Evolutionary conservation across 2,797 vertebrate species (phyloP), one percentile per base, ranked within the genome.

Genomic region (Gallinago stenura): DNA sequence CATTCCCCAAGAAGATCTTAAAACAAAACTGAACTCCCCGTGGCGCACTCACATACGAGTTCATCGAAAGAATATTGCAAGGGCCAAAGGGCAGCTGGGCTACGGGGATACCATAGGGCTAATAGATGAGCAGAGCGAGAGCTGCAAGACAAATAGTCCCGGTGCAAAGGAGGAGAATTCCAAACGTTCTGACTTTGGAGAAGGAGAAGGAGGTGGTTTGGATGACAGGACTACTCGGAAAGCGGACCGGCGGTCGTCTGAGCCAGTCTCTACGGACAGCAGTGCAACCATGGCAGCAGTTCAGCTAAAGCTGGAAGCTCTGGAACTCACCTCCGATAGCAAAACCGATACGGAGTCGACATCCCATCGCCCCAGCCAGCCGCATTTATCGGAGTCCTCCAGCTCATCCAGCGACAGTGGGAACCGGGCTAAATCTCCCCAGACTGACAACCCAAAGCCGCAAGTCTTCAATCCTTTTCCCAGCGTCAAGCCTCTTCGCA

Each of bases 401-500:
- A 76, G 91, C 70, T 98, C 97, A 16, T 90, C 96, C 18, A 93
- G 82, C 8, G 98, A 98, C 46, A 96, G 81, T 85, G 97, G 96
- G 83, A 96, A 87, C 82, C 57, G 84, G 39, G 73, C 91, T 89
- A 98, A 95, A 62, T 93, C 91, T 8, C 84, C 96, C 31, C 97
- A 95, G 35, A 48, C 92, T 43, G 87, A 95, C 82, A 93, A 96
- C 96, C 2, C 94, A 33, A 97, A 98, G 81, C 46, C 97, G 2
- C 98, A 98, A 54, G 97, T 98, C 94, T 99, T 99, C 89, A 99
- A 98, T 58, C 99, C 99, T 15, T 99, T 99, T 75, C 99, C 99
- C 10, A 98, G 98, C 1, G 97, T 99, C 69, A 99, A 99, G 95
- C 99, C 99, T 30, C 99, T 99, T 73, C 98, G 99, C 60, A 99